Evolutionary conservation across 2,113 vertebrate species (phyloP), one percentile per base, ranked within the genome.

Genomic region (Cryptomyrus ogoouensis): DNA sequence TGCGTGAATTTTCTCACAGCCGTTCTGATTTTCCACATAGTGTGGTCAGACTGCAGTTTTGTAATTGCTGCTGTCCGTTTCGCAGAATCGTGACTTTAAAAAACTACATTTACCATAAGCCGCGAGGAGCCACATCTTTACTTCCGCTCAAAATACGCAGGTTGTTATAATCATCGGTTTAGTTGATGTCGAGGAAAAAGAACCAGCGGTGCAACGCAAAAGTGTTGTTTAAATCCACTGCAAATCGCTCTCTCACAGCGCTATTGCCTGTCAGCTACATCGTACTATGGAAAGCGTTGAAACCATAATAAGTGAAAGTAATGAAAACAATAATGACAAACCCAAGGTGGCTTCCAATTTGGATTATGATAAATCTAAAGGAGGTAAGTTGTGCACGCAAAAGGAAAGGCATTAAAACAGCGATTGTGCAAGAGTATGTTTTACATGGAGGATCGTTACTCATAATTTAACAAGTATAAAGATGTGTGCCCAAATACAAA

Each of bases 221-320:
- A 62, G 88, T 66, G 95, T 96, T 96, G 95, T 95, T 95, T 95
- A 96, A 96, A 52, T 95, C 94, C 91, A 90, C 95, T 93, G 70
- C 93, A 89, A 89, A 90, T 86, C 44, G 46, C 88, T 42, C 24
- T 8, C 31, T 19, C 62, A 8, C 21, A 24, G 19, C 47, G 74
- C 10, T 24, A 7, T 83, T 52, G 0, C 84, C 39, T 53, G 89
- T 83, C 44, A 84, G 66, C 62, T 58, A 31, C 91, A 24, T 44
- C 39, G 50, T 35, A 89, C 0, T 2, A 96, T 96, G 95, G 95
- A 95, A 27, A 93, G 92, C 0, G 94, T 93, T 9, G 95, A 95
- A 89, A 93, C 94, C 12, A 93, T 94, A 86, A 93, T 95, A 46
- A 94, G 94, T 53, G 93, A 95, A n/a, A 92, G 90, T 44, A 42